Evolutionary conservation across 2,113 vertebrate species (phyloP), one percentile per base, ranked within the genome.

Genomic region (Cinclus mexicanus): DNA sequence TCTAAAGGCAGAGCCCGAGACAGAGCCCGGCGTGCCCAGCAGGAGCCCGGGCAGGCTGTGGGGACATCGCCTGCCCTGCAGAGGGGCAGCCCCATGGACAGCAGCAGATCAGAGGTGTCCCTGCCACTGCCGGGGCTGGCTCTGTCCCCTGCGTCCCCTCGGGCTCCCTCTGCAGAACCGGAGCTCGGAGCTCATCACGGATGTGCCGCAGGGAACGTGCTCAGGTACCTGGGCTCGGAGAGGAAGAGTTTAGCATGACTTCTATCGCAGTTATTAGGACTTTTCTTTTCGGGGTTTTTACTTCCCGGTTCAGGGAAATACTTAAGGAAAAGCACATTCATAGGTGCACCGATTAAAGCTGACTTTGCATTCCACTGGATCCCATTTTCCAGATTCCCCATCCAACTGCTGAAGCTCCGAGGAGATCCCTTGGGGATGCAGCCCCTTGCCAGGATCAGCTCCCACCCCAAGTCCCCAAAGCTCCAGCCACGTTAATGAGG

Each of bases 281-380:
- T 57, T 52, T 70, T 55, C 33, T 61, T 78, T 21, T 5, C 25
- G 33, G 44, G 18, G 11, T 17, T 41, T 26, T 24, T 29, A 1
- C 26, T 53, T 20, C 10, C 28, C 20, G 4, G 5, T 9, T 41
- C 2, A 8, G 44, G 59, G 39, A 14, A 23, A 9, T 7, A 3
- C 5, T 39, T 25, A 6, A 19, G 46, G 28, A 2, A 13, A 47
- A 9, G 29, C 8, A 3, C 31, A 1, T 41, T 35, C 3, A 0
- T 2, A 1, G 75, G 75, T 39, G 65, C 61, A 7, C 7, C 49
- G 41, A 6, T 3, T 12, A 4, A 9, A 49, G 12, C 39, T 12
- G 63, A 0, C 10, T 46, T 24, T 15, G 20, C 33, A 0, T 24
- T 24, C 55, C 14, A 1, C 13, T 1, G 14, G 24, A 7, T 2